These are phyloP conservation scores for Stenurella melanura DNA, from an alignment of 2,888 invertebrate genomes.

Conservation along the genomic window DNA sequence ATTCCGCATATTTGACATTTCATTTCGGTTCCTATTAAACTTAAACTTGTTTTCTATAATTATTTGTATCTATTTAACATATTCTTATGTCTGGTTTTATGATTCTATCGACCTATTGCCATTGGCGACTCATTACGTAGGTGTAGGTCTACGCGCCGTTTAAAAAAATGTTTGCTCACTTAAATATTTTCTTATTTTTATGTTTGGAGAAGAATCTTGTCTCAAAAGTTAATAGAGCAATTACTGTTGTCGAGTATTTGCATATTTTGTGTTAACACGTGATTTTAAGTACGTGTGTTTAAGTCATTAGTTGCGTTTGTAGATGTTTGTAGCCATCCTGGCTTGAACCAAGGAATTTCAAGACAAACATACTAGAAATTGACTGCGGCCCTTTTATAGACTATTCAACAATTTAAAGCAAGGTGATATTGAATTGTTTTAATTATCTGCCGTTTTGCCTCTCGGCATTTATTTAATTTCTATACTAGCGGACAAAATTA, in stretches of 20 bases:
- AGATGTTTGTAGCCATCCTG: neutral
- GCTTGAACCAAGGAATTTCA: neutral
- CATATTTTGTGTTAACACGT: neutral
- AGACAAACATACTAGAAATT: neutral
- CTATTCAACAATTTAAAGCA: too few species aligned
- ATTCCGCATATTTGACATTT: constrained; percentile 15
- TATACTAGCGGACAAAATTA: too few species aligned
- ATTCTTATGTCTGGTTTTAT: constrained; percentile 12
- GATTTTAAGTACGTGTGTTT: constrained; percentile 6
- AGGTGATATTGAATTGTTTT: too few species aligned
- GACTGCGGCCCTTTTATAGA: too few species aligned
- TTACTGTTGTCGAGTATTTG: neutral
- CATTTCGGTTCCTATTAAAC: constrained; percentile 15
- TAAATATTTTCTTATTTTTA: neutral
- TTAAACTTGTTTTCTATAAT: constrained; percentile 25
- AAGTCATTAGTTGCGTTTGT: neutral
- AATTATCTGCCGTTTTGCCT: too few species aligned
- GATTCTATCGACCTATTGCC: constrained; percentile 22
- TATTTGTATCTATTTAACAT: constrained; percentile 23
- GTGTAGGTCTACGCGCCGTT: neutral
- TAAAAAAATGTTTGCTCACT: constrained; percentile 2
- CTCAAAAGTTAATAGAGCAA: neutral
- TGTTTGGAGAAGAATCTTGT: neutral
- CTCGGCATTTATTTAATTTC: too few species aligned
- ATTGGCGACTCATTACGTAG: constrained; percentile 14